A percentile compares a stretch with the other conserved stretches of the same genome.
phyloP scores from a whole-genome alignment of 2,113 vertebrate species.

The Amia ocellicauda region DNA sequence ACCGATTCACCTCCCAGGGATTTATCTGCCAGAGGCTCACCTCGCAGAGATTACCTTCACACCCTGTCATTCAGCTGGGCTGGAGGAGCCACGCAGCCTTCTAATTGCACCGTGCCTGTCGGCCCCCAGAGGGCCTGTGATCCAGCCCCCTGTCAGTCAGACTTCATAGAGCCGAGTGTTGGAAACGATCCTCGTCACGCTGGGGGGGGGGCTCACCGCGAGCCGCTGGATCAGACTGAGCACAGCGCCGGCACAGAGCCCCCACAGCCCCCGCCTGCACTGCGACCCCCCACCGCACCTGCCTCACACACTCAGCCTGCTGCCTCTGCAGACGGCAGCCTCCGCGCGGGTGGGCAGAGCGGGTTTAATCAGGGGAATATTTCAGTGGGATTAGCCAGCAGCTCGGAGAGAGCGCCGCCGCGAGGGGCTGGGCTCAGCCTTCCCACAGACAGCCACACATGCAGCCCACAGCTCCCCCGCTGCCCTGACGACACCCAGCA shows the following conservation, averaged over 20 bases:
- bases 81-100: not conserved
- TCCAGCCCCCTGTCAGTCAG: not conserved
- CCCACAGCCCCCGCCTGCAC: conserved; percentile 18
- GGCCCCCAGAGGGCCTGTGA: not conserved
- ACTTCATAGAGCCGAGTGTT: not conserved
- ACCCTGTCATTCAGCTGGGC: not conserved
- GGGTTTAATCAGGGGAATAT: too few species aligned
- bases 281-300: not conserved
- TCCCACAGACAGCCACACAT: conserved; percentile 29
- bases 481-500: conserved; percentile 22
- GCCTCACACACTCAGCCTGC: not conserved
- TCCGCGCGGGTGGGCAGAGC: too few species aligned
- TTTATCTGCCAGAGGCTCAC: too few species aligned
- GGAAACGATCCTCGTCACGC: not conserved
- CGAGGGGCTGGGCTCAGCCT: conserved; percentile 38
- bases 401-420: conserved; percentile 8
- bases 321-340: too few species aligned
- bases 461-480: conserved; percentile 40
- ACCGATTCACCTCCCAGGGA: too few species aligned
- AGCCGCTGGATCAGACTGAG: not conserved
- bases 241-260: not conserved
- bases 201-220: not conserved
- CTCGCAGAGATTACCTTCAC: too few species aligned
- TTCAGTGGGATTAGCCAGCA: too few species aligned
- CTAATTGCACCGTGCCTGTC: not conserved